Percentiles rank a stretch among this genome's conserved stretches.
These are phyloP conservation scores for Elysia chlorotica DNA, from an alignment of 1,140 invertebrate species.

Conservation along the genomic window DNA sequence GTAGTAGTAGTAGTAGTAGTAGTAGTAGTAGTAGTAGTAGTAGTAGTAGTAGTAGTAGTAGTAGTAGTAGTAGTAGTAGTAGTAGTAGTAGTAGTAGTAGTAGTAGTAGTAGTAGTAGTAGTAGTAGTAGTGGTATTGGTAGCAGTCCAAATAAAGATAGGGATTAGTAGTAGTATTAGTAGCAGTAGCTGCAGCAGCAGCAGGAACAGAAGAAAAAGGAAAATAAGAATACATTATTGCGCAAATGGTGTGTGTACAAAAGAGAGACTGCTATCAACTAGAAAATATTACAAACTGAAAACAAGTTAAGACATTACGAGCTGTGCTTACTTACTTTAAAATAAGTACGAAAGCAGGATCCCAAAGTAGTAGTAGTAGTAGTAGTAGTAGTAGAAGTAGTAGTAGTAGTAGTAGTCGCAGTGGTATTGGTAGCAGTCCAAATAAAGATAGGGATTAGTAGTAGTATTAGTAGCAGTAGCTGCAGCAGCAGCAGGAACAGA, in stretches of 20 bases:
- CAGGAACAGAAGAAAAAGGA: neutral
- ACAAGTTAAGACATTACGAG: too few species aligned
- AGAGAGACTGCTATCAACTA: too few species aligned
- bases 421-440: neutral
- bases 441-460: neutral
- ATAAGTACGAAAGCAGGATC: too few species aligned
- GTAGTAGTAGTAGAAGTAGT: slow-evolving; percentile 8
- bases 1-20: neutral
- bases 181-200: neutral
- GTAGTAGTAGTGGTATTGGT: slow-evolving; percentile 1
- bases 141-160: neutral
- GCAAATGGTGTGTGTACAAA: too few species aligned
- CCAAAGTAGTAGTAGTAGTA: slow-evolving; percentile 3
- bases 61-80: slow-evolving; percentile 4
- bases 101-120: slow-evolving; percentile 11
- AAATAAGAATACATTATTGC: too few species aligned
- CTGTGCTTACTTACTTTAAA: too few species aligned
- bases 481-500: neutral
- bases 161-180: neutral
- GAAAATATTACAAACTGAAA: too few species aligned
- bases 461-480: neutral
- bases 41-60: slow-evolving; percentile 4
- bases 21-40: slow-evolving; percentile 3
- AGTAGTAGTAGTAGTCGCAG: slow-evolving; percentile 8
- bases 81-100: slow-evolving; percentile 9